A percentile compares a stretch with the other conserved stretches of the same genome.
Evolutionary conservation across 2,797 vertebrate species (phyloP).

Genomic region (Loris lydekkerianus): DNA sequence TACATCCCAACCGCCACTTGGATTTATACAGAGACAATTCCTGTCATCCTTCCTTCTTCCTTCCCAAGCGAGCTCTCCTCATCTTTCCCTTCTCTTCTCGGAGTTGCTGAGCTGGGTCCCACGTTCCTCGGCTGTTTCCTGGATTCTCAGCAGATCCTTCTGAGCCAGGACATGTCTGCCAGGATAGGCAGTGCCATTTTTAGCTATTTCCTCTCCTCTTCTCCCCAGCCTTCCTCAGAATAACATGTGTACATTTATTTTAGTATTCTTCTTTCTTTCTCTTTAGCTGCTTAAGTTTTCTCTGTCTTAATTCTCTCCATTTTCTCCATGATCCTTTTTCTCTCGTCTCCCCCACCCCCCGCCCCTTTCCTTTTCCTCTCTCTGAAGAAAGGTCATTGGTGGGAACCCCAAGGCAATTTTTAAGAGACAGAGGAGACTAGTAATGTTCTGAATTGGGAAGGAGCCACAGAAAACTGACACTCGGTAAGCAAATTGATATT

Average conservation of each 20-base stretch:
- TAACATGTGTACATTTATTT: constrained; percentile 36
- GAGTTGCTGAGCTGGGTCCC: constrained; percentile 30
- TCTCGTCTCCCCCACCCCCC: background rate
- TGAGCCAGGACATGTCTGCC: constrained; percentile 53
- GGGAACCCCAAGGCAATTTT: background rate
- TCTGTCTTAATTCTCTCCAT: constrained; percentile 10
- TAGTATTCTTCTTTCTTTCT: constrained; percentile 49
- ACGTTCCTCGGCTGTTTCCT: constrained; percentile 3
- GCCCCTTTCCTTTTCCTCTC: constrained; percentile 24
- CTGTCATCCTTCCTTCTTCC: constrained; percentile 51
- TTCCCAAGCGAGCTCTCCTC: constrained; percentile 61
- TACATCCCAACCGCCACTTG: constrained; percentile 76
- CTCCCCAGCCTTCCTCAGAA: constrained; percentile 35
- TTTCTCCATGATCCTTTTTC: background rate
- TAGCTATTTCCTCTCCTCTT: constrained; percentile 56
- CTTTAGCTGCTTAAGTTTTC: constrained; percentile 11
- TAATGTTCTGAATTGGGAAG: background rate
- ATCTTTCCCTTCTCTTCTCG: constrained; percentile 29
- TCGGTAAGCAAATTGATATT: background rate
- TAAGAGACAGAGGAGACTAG: background rate
- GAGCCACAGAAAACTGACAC: background rate
- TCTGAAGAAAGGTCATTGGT: background rate
- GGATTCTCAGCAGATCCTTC: background rate
- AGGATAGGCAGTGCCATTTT: constrained; percentile 6
- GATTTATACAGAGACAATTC: constrained; percentile 74